Base-by-base conservation (phyloP, 2,113 vertebrate genomes). In the Emydocephalus ijimae region DNA sequence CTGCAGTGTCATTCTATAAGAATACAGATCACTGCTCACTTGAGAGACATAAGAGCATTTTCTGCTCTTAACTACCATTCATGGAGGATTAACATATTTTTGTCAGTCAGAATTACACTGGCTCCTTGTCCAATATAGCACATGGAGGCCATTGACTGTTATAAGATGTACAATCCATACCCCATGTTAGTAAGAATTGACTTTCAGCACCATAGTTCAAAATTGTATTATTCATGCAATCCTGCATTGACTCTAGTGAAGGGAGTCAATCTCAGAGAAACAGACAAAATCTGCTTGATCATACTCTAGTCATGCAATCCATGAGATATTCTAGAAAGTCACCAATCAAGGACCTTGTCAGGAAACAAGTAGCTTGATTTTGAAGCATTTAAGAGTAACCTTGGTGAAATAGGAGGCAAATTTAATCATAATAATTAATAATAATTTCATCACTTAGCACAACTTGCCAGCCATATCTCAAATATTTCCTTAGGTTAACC, bases 21-120 rank as follows among this genome's bases (percentile, higher is more conserved):
- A 93, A 87, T 87, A 87, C 74, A 91, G 91, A 89, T 87, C 34
- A 89, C 87, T 88, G 85, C 57, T 92, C 39, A 24, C 88, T 93
- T 89, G 74, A 93, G 89, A 50, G 81, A 34, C 5, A 1, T 64
- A 64, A 11, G 52, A 88, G 43, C 26, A 10, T 89, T 92, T 92
- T 59, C 89, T 48, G 6, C 57, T 86, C 21, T 4, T 15, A 43
- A 81, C 50, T 91, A 45, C 89, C 39, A 23, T 3, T 5, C 55
- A 5, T 50, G 57, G 43, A 86, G 69, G 61, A 89, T 91, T 89
- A 91, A 54, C 55, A 50, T 50, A 69, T 88, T 85, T 93, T 55
- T 61, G 74, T 64, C 48, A 64, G 56, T 50, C 56, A 61, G 56
- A 87, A 87, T 90, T 43, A 15, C 14, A 24, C 29, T 87, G 57